Evolutionary conservation across 2,797 vertebrate species (phyloP), one percentile per base, ranked within the genome.

Genomic region (Scomberomorus guttatus): DNA sequence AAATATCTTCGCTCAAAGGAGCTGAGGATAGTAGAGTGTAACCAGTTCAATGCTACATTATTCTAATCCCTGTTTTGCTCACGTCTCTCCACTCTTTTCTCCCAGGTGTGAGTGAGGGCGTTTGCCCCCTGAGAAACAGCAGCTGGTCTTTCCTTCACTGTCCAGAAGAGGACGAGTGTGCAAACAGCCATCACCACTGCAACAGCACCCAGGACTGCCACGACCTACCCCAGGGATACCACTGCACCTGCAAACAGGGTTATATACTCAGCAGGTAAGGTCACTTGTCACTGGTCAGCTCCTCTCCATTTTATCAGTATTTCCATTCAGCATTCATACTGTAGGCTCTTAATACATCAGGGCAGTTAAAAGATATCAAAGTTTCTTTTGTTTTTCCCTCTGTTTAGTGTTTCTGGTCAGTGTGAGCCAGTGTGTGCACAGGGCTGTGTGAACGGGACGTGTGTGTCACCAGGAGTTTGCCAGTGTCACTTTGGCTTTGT

Each of bases 401-500:
- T 5, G 17, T 9, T 12, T 69, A 97, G 97, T 32, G 48, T 90
- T 52, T 95, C 95, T 0, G 97, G 97, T 25, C 95, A 97, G 56
- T 98, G 97, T 90, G 96, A 96, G 89, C 97, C 97, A 0, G 97
- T 98, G 75, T 98, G 97, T 5, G 93, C 94, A 61, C 97, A 98
- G 78, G 97, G 97, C 80, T 98, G 97, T 14, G 95, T 98, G 70
- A 98, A 98, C 0, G 97, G 97, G 59, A 97, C 96, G 0, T 98
- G 97, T 0, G 91, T 96, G 70, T 97, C 97, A 5, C 97, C 97
- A 0, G 97, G 97, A 69, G 92, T 95, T 39, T 98, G 97, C 83
- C 96, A 91, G 72, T 98, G 97, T 85, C 97, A 97, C 87, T 98
- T 98, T 25, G 97, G 97, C 65, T 98, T 97, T 15, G 97, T 98